These are phyloP conservation scores for Melanotaenia duboulayi DNA, from an alignment of 2,113 vertebrate genomes.

Conservation along the genomic window DNA sequence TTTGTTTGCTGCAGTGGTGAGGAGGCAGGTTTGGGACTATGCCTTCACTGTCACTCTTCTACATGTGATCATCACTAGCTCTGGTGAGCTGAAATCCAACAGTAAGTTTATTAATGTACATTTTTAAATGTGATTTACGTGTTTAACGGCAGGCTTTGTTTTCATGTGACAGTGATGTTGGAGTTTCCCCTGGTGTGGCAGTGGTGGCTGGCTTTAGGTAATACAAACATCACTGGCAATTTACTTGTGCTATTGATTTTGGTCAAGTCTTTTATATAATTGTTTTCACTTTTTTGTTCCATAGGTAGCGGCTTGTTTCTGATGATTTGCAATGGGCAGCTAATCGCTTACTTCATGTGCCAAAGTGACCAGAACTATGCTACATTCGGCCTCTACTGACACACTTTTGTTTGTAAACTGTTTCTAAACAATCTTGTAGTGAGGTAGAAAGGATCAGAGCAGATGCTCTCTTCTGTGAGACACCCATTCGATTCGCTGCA, in stretches of 20 bases:
- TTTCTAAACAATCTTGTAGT: conserved; percentile 9
- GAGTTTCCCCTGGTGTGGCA: conserved; percentile 88
- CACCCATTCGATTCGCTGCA: conserved; percentile 20
- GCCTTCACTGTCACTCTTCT: conserved; percentile 86
- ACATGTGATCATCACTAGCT: conserved; percentile 85
- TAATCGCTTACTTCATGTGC: conserved; percentile 82
- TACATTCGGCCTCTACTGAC: conserved; percentile 71
- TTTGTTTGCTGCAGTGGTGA: conserved; percentile 86
- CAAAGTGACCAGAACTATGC: conserved; percentile 70
- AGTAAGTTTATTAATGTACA: neutral
- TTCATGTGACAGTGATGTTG: conserved; percentile 83
- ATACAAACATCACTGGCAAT: conserved; percentile 12
- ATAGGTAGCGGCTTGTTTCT: conserved; percentile 81
- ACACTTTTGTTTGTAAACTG: neutral
- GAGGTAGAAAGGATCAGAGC: conserved; percentile 26
- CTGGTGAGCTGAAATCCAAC: conserved; percentile 70
- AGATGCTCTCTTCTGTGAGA: conserved; percentile 29
- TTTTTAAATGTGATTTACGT: neutral
- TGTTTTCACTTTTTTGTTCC: neutral
- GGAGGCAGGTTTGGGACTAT: conserved; percentile 90
- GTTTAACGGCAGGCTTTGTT: neutral
- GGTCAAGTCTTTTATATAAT: neutral
- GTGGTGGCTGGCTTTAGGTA: conserved; percentile 91
- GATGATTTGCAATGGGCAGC: conserved; percentile 84
- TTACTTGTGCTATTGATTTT: neutral